Evolutionary conservation across 2,888 invertebrate species (phyloP), one percentile per base, ranked within the genome.

Genomic region (Ophion ventricosus): DNA sequence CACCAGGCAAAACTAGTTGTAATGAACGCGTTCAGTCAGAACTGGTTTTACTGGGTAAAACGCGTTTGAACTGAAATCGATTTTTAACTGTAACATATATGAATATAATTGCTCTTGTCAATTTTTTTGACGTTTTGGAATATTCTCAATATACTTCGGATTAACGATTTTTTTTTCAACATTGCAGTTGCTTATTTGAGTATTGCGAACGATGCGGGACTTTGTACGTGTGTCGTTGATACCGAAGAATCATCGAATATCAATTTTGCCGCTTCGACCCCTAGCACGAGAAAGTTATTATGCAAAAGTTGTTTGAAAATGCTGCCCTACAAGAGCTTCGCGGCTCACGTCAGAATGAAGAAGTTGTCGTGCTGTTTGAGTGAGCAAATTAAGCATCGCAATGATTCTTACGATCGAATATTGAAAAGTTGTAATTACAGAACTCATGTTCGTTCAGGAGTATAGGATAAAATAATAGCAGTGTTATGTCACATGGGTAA

Each of bases 261-360:
- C 8, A 77, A 82, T 43, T 59, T 77, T 69, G 84, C 92, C 56
- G 86, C 84, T 7, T 90, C 89, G 67, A 90, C 90, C 1, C 57
- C 87, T 29, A 90, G 89, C n/a, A 83, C 82, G 23, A 87, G 80
- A 72, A 90, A 88, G 63, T 84, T 89, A 56, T 77, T 90, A 35
- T 93, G 93, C 70, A 83, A 70, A 29, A 88, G 91, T 79, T 93
- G 93, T 76, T 79, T 75, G 73, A 92, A 88, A 84, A 81, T 93
- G 63, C 85, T 92, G 23, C 88, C 91, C 0, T 84, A 77, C 26
- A 57, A 81, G 10, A 88, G 84, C 87, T 92, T 93, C 84, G 83
- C 89, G 7, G 85, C 88, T 78, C 89, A 91, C 17, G 87, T 88
- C 7, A 89, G 90, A 83, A 91, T 88, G 88, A 90, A 87, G 76